Evolutionary conservation across 2,797 vertebrate genomes (phyloP), one percentile per base, ranked within the genome.

Genomic region (Lacerta agilis): DNA sequence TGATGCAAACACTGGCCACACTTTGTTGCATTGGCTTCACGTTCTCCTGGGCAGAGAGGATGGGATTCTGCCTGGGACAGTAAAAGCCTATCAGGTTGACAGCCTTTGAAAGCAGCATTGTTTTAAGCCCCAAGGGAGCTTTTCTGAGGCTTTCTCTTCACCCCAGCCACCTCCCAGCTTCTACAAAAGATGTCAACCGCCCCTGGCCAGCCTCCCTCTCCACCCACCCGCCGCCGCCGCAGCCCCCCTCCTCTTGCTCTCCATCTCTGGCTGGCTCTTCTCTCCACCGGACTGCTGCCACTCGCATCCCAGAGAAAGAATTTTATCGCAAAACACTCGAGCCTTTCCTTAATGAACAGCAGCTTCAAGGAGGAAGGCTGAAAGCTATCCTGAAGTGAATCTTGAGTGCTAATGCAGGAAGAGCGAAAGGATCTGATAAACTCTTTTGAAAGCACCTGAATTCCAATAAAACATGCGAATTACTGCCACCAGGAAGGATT

Each of bases 381-480:
- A 78, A 55, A 94, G 87, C 82, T 89, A 81, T 77, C 88, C 88
- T 71, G 72, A 71, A 66, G 69, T 55, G 87, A 83, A 90, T 82
- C 83, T 86, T 81, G 87, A 94, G 93, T 84, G 82, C 87, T 95
- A 90, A 93, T 88, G 92, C 91, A 95, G 89, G 90, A 92, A 95
- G 93, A 71, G 0, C 64, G 85, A 93, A 94, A 89, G 93, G 87
- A 94, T 95, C 93, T 93, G 86, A 94, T 94, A 94, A 93, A 93
- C 43, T 82, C 76, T 66, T 86, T 94, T 90, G 91, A 95, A 91
- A 95, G 89, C 93, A 82, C 89, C 92, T 73, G 89, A 86, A 84
- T 92, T 94, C 94, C 93, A 94, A 92, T 81, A 93, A 72, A 95
- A 86, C 93, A 93, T 85, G 91, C 84, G 94, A 93, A 93, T 91